phyloP scores from a whole-genome alignment of 2,113 vertebrate genomes.

The Pelobates fuscus region DNA sequence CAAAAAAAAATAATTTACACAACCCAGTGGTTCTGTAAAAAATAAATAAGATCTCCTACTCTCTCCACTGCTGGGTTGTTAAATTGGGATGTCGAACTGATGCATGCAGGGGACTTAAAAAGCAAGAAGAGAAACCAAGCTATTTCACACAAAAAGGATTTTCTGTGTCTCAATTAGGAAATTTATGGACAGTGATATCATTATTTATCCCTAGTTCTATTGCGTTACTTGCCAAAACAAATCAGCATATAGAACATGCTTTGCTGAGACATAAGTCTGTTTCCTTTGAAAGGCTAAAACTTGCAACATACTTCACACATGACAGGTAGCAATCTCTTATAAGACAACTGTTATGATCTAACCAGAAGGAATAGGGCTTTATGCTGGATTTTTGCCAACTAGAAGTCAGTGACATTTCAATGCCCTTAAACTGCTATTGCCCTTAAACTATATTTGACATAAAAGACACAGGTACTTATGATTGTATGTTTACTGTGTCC shows the following conservation, averaged over 20 bases:
- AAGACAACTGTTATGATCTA: background rate
- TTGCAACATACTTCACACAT: constrained; percentile 4
- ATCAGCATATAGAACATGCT: background rate
- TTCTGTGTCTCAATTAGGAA: no score
- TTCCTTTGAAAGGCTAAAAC: background rate
- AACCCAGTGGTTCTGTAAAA: no score
- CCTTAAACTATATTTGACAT: background rate
- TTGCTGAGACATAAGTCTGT: background rate
- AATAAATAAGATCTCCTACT: no score
- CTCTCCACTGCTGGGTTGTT: no score
- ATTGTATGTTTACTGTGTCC: background rate
- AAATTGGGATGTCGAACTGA: no score
- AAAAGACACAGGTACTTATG: background rate
- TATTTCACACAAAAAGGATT: no score
- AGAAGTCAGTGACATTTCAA: background rate
- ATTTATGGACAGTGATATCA: no score
- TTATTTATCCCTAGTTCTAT: background rate
- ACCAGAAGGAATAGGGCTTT: background rate
- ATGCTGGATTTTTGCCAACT: background rate
- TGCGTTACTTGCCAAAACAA: constrained; percentile 17
- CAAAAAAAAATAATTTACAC: no score
- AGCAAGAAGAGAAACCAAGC: no score
- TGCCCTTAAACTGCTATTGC: background rate
- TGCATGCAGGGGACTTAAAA: no score
- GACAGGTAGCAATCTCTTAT: constrained; percentile 2